phyloP scores from a whole-genome alignment of 2,113 vertebrate species.

The Pomatorhinus ruficollis region DNA sequence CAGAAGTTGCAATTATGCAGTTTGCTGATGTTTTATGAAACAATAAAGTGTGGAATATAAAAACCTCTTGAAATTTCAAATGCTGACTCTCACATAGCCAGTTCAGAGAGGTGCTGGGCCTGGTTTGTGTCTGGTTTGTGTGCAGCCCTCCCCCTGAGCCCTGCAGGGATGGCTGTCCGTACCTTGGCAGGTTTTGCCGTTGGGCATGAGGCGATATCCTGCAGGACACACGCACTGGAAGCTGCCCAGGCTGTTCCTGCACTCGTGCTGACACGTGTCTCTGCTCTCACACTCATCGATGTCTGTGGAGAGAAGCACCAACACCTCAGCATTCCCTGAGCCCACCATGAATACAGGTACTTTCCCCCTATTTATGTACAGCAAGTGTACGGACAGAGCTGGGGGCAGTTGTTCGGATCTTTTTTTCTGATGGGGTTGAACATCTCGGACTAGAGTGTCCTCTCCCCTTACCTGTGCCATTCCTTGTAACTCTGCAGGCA shows the following conservation, averaged over 20 bases:
- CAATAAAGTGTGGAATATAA: neutral
- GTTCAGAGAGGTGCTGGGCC: neutral
- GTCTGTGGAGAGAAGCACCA: slow-evolving; percentile 75
- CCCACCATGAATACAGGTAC: neutral
- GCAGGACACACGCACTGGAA: slow-evolving; percentile 88
- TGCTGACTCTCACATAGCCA: accelerated
- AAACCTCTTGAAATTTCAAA: neutral
- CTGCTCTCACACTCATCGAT: slow-evolving; percentile 93
- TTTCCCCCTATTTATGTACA: neutral
- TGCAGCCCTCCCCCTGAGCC: neutral
- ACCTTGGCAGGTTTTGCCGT: slow-evolving; percentile 96
- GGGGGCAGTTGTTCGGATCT: neutral
- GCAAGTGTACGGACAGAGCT: neutral
- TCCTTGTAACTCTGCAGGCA: neutral
- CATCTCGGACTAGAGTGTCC: neutral
- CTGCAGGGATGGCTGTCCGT: neutral
- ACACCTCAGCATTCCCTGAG: neutral
- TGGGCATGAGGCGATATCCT: slow-evolving; percentile 89
- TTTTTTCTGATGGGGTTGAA: neutral
- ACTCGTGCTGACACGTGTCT: slow-evolving; percentile 92
- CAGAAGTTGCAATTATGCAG: neutral
- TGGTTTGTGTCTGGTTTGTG: neutral
- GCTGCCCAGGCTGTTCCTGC: slow-evolving; percentile 90
- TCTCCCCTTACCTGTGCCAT: neutral
- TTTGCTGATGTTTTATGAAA: neutral